Base-by-base conservation (phyloP, 2,113 vertebrate species). In the Chiloscyllium plagiosum region DNA sequence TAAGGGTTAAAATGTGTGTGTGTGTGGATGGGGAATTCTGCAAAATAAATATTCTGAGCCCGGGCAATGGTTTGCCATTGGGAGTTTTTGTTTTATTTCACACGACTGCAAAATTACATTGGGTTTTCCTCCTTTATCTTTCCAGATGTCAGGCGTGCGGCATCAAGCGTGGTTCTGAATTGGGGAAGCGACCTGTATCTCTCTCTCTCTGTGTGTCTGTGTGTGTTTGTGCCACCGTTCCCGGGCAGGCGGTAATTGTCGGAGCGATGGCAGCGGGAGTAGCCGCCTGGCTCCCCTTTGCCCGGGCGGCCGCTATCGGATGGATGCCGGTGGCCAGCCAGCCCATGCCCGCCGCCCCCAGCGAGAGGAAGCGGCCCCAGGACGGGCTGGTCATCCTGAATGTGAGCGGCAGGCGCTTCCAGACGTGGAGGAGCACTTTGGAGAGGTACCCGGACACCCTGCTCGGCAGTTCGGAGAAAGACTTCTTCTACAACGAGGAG, bases 241-340 rank as follows among this genome's bases (percentile, higher is more conserved):
- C 56, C 87, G n/a, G 22, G 24, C 70, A 26, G 70, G 6, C 70
- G 26, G 70, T 15, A 15, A 85, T n/a, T 65, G 12, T 33, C 90
- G 24, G 37, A 97, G 80, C 96, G 4, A 99, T 99, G 99, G 98
- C 99, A 0, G 98, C 98, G 0, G 99, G 99, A 70, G 98, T 99
- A n/a, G 98, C 99, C 87, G 98, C 99, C 0, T 99, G 99, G 99
- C 97, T 99, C 96, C 99, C 99, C 87, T 99, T 99, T 95, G 99
- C 99, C 29, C 98, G 99, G 96, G 99, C 99, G 5, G 99, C 99
- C 0, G 99, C 99, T 95, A 98, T 99, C 96, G 99, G 99, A 94
- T 99, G 99, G 99, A 99, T 99, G 98, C 99, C 99, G 70, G 98
- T 99, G 97, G 99, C 99, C 96, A 97, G 98, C 65, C 97, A 97